Base-by-base conservation (phyloP, 2,113 vertebrate species). In the Athene noctua region DNA sequence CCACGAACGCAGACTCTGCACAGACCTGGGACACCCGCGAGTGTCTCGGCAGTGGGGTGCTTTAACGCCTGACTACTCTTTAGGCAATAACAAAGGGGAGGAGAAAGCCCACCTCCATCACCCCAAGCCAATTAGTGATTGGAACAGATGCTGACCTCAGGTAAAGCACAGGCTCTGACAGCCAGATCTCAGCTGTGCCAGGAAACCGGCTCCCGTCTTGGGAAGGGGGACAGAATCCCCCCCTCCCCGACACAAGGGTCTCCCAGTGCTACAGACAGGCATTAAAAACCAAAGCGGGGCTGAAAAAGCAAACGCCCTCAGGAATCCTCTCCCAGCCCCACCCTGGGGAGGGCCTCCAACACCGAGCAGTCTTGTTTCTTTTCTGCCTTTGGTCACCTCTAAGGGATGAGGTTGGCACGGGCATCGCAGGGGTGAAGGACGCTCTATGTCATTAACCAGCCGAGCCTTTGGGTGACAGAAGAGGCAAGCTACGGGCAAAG, bases 181-280 rank as follows among this genome's bases (percentile, higher is more conserved):
- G 57, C 4, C 15, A 40, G 22, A 29, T 44, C 42, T 51, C 70
- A 40, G 46, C 51, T n/a, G 46, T 52, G 49, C 13, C 49, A 40
- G 44, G 44, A 72, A 65, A 71, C 9, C 2, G 4, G 4, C 12
- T 11, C 3, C 21, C 5, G 3, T 4, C 0, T 36, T 51, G 30
- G 22, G 49, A 70, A 70, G 70, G 1, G 8, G n/a, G 27, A 70
- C 49, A 62, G 62, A 70, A 57, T 29, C 15, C 23, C 13, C 13
- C 13, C n/a, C 46, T 9, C 22, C 29, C 42, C 4, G 10, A 40
- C 9, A 40, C 21, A 68, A 42, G 15, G 17, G 40, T 25, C 23
- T 13, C 47, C 30, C 38, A 63, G 38, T 23, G 38, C 25, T 16
- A 46, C 32, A 49, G 22, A 10, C 51, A 57, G 26, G 23, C 65